Conservation (phyloP, 2,113 vertebrate species). For the Megaptera novaeangliae region DNA sequence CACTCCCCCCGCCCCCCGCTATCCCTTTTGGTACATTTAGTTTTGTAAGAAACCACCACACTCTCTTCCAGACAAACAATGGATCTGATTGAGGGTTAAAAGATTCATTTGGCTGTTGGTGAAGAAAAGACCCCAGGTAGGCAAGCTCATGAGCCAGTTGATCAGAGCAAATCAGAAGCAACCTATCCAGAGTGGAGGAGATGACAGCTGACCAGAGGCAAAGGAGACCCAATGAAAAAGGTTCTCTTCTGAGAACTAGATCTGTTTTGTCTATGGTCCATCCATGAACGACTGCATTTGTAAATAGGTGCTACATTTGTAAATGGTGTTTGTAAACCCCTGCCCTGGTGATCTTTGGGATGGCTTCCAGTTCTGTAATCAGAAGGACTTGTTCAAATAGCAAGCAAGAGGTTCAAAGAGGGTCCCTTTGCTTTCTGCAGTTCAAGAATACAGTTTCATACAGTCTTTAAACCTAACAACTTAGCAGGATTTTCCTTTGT, state of each 20-base stretch:
- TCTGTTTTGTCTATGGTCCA: fast-evolving
- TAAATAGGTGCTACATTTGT: background rate
- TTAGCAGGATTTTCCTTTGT: slow-evolving; percentile 45
- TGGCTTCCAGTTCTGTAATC: background rate
- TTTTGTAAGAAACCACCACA: background rate
- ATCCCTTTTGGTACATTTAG: too few species aligned
- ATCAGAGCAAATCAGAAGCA: background rate
- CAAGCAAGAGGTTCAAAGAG: background rate
- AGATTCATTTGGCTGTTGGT: too few species aligned
- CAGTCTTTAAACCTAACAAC: slow-evolving; percentile 43
- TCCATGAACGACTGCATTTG: fast-evolving
- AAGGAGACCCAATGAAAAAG: fast-evolving
- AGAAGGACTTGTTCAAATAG: background rate
- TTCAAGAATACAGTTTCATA: background rate
- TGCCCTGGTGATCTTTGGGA: too few species aligned
- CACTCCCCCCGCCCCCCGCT: too few species aligned
- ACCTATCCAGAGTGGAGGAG: too few species aligned
- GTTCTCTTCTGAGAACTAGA: fast-evolving
- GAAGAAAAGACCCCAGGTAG: background rate
- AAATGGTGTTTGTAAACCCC: background rate
- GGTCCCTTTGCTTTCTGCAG: background rate
- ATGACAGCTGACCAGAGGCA: background rate
- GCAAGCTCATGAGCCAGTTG: fast-evolving
- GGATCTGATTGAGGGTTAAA: background rate
- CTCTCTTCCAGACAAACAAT: background rate